Percentiles rank a stretch among this genome's conserved stretches.
Evolutionary conservation across 2,888 invertebrate genomes (phyloP).

Genomic region (Pyrrhia umbra): DNA sequence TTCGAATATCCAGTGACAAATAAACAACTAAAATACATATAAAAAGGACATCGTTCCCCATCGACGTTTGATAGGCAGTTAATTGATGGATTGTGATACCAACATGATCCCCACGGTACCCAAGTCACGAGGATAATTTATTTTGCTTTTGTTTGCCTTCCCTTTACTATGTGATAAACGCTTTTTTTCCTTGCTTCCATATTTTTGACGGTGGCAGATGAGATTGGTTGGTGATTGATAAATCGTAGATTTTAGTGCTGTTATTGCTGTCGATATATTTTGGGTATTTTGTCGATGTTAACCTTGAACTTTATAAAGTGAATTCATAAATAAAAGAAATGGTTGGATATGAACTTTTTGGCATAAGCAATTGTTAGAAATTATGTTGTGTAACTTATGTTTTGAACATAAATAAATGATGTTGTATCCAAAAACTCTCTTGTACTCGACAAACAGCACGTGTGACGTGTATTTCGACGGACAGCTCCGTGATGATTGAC

Average conservation of each 20-base stretch:
- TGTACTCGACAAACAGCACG: slow-evolving; percentile 25
- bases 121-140: slow-evolving; percentile 60
- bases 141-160: slow-evolving; percentile 60
- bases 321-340: not conserved
- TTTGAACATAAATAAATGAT: too few species aligned
- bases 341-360: not conserved
- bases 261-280: slow-evolving; percentile 30
- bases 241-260: slow-evolving; percentile 48
- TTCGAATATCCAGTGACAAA: slow-evolving; percentile 9
- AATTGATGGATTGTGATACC: slow-evolving; percentile 64
- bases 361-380: not conserved
- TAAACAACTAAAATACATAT: slow-evolving; percentile 47
- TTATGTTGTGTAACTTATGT: too few species aligned
- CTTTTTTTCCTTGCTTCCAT: slow-evolving; percentile 45
- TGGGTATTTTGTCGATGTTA: slow-evolving; percentile 9
- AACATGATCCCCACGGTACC: slow-evolving; percentile 57
- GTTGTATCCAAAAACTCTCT: too few species aligned
- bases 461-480: slow-evolving; percentile 26
- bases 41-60: slow-evolving; percentile 56
- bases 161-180: slow-evolving; percentile 60
- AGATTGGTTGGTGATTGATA: slow-evolving; percentile 62
- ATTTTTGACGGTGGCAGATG: slow-evolving; percentile 52
- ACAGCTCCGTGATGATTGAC: slow-evolving; percentile 35
- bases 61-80: slow-evolving; percentile 62
- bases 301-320: slow-evolving; percentile 17